Percentiles rank a stretch among this genome's conserved stretches.
Conservation (phyloP, 2,888 invertebrate species). For the Nymphalis polychloros region DNA sequence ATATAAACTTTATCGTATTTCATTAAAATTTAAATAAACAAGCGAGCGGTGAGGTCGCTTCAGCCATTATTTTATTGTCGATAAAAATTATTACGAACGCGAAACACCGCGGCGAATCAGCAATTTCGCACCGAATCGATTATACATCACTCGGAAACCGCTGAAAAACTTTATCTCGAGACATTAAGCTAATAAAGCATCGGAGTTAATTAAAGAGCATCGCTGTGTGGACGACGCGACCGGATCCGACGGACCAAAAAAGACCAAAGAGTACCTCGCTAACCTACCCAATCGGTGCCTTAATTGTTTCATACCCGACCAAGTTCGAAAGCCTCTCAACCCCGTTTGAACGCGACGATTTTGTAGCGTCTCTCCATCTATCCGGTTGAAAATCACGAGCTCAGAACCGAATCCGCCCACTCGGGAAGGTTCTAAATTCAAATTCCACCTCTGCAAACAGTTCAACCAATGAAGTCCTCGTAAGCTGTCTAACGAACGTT, state of each 20-base stretch:
- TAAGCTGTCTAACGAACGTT: slow-evolving; percentile 63
- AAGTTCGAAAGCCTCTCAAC: slow-evolving; percentile 62
- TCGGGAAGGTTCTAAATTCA: slow-evolving; percentile 70
- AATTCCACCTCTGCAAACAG: slow-evolving; percentile 63
- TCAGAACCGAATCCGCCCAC: slow-evolving; percentile 68
- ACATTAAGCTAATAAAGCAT: slow-evolving; percentile 81
- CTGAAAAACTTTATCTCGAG: slow-evolving; percentile 65
- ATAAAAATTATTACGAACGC: slow-evolving; percentile 56
- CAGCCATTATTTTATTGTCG: slow-evolving; percentile 54
- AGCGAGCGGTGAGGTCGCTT: slow-evolving; percentile 48
- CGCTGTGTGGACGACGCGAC: slow-evolving; percentile 46
- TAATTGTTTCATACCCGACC: slow-evolving; percentile 74
- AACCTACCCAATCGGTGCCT: slow-evolving; percentile 66
- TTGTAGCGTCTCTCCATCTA: slow-evolving; percentile 63
- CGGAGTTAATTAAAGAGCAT: slow-evolving; percentile 76
- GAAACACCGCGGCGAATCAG: slow-evolving; percentile 36
- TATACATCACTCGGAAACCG: slow-evolving; percentile 56
- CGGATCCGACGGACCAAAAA: slow-evolving; percentile 57
- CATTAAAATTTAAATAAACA: slow-evolving; percentile 68
- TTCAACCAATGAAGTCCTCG: slow-evolving; percentile 58
- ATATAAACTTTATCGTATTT: slow-evolving; percentile 68
- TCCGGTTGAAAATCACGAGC: slow-evolving; percentile 70
- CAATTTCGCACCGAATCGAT: slow-evolving; percentile 56
- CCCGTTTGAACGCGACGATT: slow-evolving; percentile 53
- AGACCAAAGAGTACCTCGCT: slow-evolving; percentile 54